phyloP scores from a whole-genome alignment of 1,140 invertebrate species.

The Elymnias hypermnestra region DNA sequence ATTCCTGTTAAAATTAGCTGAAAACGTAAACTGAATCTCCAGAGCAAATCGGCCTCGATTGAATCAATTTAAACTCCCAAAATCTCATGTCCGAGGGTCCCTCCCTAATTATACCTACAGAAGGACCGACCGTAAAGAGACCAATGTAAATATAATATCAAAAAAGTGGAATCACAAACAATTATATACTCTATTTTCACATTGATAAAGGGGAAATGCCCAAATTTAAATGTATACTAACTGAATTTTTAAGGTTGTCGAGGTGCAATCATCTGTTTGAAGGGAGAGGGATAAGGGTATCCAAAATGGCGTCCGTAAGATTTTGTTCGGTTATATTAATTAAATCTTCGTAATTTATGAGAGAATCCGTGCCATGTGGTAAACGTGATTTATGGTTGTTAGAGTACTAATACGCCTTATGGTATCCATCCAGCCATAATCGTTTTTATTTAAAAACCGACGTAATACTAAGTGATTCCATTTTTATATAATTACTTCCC shows the following conservation, averaged over 20 bases:
- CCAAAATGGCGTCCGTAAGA: constrained; percentile 71
- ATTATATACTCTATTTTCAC: constrained; percentile 20
- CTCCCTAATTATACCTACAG: constrained; percentile 70
- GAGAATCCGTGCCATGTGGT: constrained; percentile 45
- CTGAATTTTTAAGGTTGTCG: constrained; percentile 36
- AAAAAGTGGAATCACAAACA: constrained; percentile 16
- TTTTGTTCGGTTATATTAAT: constrained; percentile 71
- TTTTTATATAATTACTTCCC: too few relatives aligned
- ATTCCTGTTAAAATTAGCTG: constrained; percentile 39
- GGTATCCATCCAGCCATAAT: too few relatives aligned
- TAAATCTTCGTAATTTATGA: constrained; percentile 74
- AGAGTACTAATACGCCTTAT: too few relatives aligned
- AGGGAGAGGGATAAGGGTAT: constrained; percentile 56
- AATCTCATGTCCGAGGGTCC: constrained; percentile 64
- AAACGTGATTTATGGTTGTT: constrained; percentile 62
- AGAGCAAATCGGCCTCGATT: constrained; percentile 64
- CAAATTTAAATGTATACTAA: constrained; percentile 11
- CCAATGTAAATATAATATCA: constrained; percentile 34
- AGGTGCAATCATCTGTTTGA: constrained; percentile 67
- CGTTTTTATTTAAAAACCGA: too few relatives aligned
- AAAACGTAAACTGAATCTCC: constrained; percentile 39
- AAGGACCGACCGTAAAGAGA: constrained; percentile 59
- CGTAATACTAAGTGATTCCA: too few relatives aligned
- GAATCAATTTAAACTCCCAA: constrained; percentile 71
- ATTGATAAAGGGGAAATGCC: constrained; percentile 7